Evolutionary conservation across 2,888 invertebrate genomes (phyloP), one percentile per base, ranked within the genome.

Genomic region (Anticlea derivata): DNA sequence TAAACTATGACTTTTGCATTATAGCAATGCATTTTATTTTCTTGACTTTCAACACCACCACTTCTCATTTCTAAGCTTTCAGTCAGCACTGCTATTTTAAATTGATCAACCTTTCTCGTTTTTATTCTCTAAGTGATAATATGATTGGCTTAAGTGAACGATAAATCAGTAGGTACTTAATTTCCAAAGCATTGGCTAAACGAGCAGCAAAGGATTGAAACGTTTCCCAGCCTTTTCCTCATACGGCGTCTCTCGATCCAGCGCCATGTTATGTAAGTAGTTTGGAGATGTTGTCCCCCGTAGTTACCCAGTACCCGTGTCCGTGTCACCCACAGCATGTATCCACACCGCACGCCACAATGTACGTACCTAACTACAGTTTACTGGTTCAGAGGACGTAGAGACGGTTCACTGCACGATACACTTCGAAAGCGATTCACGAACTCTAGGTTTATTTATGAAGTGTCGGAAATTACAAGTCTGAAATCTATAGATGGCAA

Each of bases 211-310:
- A 38, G 41, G 44, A 39, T 31, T 48, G 23, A 43, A 37, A 39
- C 31, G 41, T 51, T 53, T 48, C 48, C 52, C 39, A 48, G 48
- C 29, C 7, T 38, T 48, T 53, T 53, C 44, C 44, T 44, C 43
- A 17, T 38, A 53, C 30, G 34, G 29, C 38, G 48, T 44, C 37
- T 46, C 22, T 24, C 34, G 48, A 52, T 47, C 44, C 29, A 30
- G 39, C 29, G 43, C 37, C 48, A 37, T 66, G 67, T 71, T 67
- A 73, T 66, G 83, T 87, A 83, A 83, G 87, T 87, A 87, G 83
- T 78, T 76, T 80, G 75, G 46, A 73, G 73, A 73, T 82, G 78
- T 82, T 80, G 73, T 78, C 76, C 68, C 78, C 79, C 68, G 80
- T 86, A 80, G 78, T 31, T 39, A 33, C 39, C 53, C 44, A 43